Evolutionary conservation across 2,113 vertebrate species (phyloP).

Genomic region (Nothoprocta perdicaria): DNA sequence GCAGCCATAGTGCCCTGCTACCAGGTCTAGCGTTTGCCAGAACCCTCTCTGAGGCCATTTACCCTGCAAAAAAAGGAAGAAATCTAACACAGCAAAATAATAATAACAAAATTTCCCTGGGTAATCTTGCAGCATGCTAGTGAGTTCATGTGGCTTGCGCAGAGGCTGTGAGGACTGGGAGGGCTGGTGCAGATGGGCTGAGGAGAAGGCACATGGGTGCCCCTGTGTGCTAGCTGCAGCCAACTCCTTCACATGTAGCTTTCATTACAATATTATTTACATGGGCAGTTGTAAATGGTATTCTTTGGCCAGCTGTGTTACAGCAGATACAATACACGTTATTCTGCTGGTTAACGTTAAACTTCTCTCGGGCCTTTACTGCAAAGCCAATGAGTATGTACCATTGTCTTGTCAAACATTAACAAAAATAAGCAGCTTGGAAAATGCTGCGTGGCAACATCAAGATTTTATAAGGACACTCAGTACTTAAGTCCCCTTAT

Average conservation of each 20-base stretch:
- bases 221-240: neutral
- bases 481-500: neutral
- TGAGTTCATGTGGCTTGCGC: neutral
- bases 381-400: neutral
- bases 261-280: neutral
- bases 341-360: neutral
- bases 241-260: rapidly evolving
- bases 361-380: neutral
- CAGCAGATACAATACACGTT: neutral
- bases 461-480: neutral
- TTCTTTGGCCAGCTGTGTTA: neutral
- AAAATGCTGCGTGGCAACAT: neutral
- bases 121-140: rapidly evolving
- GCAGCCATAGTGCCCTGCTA: rapidly evolving
- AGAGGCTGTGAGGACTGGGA: rapidly evolving
- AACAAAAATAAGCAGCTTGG: neutral
- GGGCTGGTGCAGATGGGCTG: rapidly evolving
- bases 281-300: neutral
- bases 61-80: rapidly evolving
- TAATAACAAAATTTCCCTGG: neutral
- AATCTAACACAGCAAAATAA: neutral
- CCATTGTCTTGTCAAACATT: neutral
- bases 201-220: rapidly evolving
- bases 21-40: neutral
- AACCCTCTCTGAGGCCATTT: neutral